Evolutionary conservation across 2,113 vertebrate genomes (phyloP), one percentile per base, ranked within the genome.

Genomic region (Sigmodon hispidus): DNA sequence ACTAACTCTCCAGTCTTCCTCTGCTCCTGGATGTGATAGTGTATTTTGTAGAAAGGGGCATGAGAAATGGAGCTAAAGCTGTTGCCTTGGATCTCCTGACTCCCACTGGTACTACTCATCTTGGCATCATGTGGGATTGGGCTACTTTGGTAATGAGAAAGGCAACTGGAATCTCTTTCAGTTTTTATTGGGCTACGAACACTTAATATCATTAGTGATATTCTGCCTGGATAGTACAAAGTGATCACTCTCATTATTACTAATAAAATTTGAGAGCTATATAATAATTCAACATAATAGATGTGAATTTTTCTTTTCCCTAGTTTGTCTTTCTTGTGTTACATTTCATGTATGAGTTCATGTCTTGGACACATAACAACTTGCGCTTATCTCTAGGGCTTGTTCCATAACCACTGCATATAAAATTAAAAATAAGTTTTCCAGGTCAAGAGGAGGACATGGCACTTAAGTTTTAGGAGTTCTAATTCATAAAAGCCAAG

Each of bases 391-490:
- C 87, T 97, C 87, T 72, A 83, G 73, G 79, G 84, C 7, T 67
- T 90, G 19, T 95, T 95, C 85, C 80, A 90, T 92, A 95, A 93
- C 89, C 50, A 88, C 48, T 72, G 73, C 36, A 57, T 72, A 40
- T 97, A 96, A 95, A 97, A 93, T 96, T 96, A 92, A 96, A 96
- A 97, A 89, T 90, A 91, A 90, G 84, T 88, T 96, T 97, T 97
- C 70, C 89, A 93, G 96, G 97, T 96, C 94, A 97, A 90, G 57
- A 96, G 90, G 70, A 95, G 92, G 93, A 87, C 87, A 96, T 67
- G 92, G 43, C 36, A 55, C 92, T 97, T 94, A 97, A 91, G 75
- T 89, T 97, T 96, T 72, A 94, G 75, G 92, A 93, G 90, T 91
- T 96, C 94, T 77, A 96, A 97, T 96, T 96, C 87, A 93, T 95